A percentile compares a stretch with the other conserved stretches of the same genome.
Evolutionary conservation across 2,797 vertebrate species (phyloP).

Genomic region (Neosilurus hyrtlii): DNA sequence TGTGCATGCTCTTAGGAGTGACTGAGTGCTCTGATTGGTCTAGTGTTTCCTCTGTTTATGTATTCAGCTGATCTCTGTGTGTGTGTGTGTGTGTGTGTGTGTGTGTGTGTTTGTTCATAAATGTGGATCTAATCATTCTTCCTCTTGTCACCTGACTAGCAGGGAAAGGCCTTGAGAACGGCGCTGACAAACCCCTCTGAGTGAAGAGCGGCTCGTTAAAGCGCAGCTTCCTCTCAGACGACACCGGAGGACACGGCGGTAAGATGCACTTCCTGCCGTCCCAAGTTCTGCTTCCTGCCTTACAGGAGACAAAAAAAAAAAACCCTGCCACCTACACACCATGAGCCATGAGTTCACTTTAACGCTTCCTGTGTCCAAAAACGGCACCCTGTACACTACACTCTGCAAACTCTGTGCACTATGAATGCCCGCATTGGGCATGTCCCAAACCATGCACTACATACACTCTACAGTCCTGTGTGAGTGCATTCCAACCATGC

Average conservation of each 20-base stretch:
- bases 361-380: conserved; percentile 3
- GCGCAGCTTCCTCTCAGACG: conserved; percentile 83
- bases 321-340: neutral
- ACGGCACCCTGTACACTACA: neutral
- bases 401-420: neutral
- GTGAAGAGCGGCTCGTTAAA: conserved; percentile 88
- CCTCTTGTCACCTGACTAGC: conserved; percentile 99
- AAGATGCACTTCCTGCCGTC: conserved; percentile 82
- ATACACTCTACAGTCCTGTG: neutral
- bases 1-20: conserved; percentile 17
- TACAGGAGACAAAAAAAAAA: conserved; percentile 62
- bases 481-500: too few relatives aligned
- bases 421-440: too few relatives aligned
- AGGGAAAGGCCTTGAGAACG: conserved; percentile 92
- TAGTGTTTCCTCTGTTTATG: neutral
- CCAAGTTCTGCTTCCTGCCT: conserved; percentile 80
- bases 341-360: conserved; percentile 17
- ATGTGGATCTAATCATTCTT: conserved; percentile 89
- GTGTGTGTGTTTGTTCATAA: conserved; percentile 60
- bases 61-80: conserved; percentile 5
- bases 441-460: neutral
- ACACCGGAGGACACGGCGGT: conserved; percentile 88
- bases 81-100: conserved; percentile 47
- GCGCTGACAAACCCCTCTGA: conserved; percentile 86
- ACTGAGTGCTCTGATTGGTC: conserved; percentile 25